These are phyloP conservation scores for Sycophila texana DNA, from an alignment of 2,888 invertebrate genomes.

Conservation along the genomic window DNA sequence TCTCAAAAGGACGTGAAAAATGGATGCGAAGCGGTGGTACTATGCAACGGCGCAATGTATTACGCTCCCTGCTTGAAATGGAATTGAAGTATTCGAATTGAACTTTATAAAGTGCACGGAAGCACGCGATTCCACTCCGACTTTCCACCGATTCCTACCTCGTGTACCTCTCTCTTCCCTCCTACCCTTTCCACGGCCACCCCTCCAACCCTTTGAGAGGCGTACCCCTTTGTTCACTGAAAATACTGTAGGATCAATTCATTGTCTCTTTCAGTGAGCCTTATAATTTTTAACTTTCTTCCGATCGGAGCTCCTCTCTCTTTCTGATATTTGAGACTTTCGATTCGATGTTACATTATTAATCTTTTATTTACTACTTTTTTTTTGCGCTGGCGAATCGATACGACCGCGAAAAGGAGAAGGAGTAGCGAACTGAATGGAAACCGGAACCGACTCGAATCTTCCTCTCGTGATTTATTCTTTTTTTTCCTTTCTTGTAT, in stretches of 20 bases:
- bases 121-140: constrained; percentile 26
- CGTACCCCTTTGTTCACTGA: constrained; percentile 32
- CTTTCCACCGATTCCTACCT: too few relatives aligned
- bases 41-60: constrained; percentile 7
- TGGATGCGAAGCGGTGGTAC: neutral
- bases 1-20: neutral
- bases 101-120: constrained; percentile 26
- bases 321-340: too few relatives aligned
- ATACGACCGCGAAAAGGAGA: neutral
- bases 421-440: too few relatives aligned
- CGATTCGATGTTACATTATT: neutral
- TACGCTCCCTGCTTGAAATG: constrained; percentile 8
- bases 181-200: neutral
- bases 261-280: constrained; percentile 10
- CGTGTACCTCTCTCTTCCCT: too few relatives aligned
- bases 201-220: constrained; percentile 33
- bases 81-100: constrained; percentile 40
- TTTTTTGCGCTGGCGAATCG: neutral
- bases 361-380: neutral
- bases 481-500: too few relatives aligned
- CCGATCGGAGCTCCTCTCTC: neutral
- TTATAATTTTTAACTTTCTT: constrained; percentile 10
- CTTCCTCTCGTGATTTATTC: too few relatives aligned
- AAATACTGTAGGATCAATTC: constrained; percentile 8
- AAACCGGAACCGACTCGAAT: too few relatives aligned